phyloP scores from a whole-genome alignment of 2,888 invertebrate genomes.

The Perdita meconis region DNA sequence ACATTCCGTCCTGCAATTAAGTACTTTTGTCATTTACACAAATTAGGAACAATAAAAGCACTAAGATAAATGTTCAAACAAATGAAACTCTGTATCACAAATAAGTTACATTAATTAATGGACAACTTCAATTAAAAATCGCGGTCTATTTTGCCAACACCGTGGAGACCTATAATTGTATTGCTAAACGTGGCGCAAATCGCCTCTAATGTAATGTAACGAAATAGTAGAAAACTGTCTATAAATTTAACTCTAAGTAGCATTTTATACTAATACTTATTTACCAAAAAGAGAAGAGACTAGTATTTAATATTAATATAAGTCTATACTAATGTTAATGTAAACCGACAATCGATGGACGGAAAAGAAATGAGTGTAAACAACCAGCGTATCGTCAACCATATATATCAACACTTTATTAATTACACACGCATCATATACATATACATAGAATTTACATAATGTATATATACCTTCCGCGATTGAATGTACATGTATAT shows the following conservation, averaged over 20 bases:
- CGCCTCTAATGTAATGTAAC: conserved; percentile 10
- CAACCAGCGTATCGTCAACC: conserved; percentile 69
- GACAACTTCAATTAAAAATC: too few relatives aligned
- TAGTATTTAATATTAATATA: conserved; percentile 28
- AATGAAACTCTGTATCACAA: too few relatives aligned
- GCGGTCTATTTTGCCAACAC: too few relatives aligned
- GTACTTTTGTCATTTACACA: neutral
- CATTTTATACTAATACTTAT: conserved; percentile 25
- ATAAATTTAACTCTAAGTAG: conserved; percentile 11
- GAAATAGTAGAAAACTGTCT: neutral
- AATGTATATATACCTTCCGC: conserved; percentile 68
- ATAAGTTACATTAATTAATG: too few relatives aligned
- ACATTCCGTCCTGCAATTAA: conserved; percentile 44
- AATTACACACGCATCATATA: conserved; percentile 78
- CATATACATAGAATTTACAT: conserved; percentile 71
- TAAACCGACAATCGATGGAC: too few relatives aligned
- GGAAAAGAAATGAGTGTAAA: neutral
- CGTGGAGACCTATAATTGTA: too few relatives aligned
- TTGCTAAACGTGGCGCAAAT: neutral
- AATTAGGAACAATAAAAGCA: neutral
- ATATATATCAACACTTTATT: conserved; percentile 81
- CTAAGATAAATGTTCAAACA: neutral
- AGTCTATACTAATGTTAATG: neutral
- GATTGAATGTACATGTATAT: conserved; percentile 74
- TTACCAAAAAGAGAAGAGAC: conserved; percentile 31